Percentiles rank a stretch among this genome's conserved stretches.
Conservation (phyloP, 2,113 vertebrate species). For the Origma solitaria region DNA sequence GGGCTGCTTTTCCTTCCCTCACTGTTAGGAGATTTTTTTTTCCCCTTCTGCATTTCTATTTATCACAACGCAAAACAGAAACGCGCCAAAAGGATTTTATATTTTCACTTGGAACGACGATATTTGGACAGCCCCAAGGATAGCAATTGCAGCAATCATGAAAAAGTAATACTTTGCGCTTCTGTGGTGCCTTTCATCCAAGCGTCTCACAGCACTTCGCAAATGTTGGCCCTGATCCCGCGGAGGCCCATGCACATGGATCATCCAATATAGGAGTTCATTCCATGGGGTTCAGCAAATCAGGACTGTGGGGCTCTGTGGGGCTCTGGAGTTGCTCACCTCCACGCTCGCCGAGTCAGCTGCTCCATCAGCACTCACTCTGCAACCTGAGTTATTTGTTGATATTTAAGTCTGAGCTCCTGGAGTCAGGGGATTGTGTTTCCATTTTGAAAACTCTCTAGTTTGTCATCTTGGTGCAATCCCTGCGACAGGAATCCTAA, state of each 20-base stretch:
- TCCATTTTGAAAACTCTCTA: not conserved
- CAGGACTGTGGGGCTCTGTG: not conserved
- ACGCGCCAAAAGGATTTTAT: slow-evolving; percentile 8
- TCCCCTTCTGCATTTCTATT: not conserved
- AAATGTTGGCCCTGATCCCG: not conserved
- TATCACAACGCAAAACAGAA: not conserved
- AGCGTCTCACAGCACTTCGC: not conserved
- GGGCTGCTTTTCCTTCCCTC: slow-evolving; percentile 22
- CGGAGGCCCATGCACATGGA: not conserved
- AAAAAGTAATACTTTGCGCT: slow-evolving; percentile 44
- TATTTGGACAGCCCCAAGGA: slow-evolving; percentile 31
- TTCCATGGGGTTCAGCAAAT: not conserved
- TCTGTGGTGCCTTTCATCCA: slow-evolving; percentile 12
- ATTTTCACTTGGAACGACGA: slow-evolving; percentile 25
- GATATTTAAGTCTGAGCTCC: slow-evolving; percentile 20
- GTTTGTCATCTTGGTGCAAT: not conserved
- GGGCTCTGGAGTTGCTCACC: not conserved
- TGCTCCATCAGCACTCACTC: not conserved
- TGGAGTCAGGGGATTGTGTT: not conserved
- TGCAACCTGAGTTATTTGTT: not conserved
- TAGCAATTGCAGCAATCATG: slow-evolving; percentile 14
- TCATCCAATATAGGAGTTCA: not conserved
- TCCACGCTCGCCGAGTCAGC: not conserved
- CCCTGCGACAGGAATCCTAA: not conserved
- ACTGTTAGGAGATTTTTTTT: not conserved